A percentile compares a stretch with the other conserved stretches of the same genome.
These are phyloP conservation scores for Cyrtodaria siliqua DNA, from an alignment of 2,888 invertebrate species.

Conservation along the genomic window DNA sequence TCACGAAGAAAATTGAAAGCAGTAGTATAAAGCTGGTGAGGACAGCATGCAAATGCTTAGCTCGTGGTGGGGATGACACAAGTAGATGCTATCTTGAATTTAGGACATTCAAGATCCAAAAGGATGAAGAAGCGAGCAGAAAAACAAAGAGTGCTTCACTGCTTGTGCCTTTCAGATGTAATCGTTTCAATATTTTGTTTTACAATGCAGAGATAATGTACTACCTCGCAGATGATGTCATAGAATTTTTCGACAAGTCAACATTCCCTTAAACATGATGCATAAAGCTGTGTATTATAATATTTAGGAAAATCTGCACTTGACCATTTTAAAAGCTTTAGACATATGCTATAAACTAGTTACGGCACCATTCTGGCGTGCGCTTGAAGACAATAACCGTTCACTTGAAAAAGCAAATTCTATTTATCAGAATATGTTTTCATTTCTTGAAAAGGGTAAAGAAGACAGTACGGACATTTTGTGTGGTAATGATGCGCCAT, in stretches of 20 bases:
- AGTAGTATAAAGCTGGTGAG: constrained; percentile 16
- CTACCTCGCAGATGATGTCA: neutral
- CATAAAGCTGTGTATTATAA: constrained; percentile 20
- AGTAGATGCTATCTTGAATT: constrained; percentile 39
- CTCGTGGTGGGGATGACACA: constrained; percentile 36
- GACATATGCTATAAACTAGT: constrained; percentile 33
- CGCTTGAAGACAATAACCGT: constrained; percentile 27
- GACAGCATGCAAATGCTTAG: constrained; percentile 37
- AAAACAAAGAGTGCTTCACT: constrained; percentile 5
- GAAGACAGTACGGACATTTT: constrained; percentile 9
- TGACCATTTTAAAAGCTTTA: constrained; percentile 5
- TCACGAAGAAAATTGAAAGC: constrained; percentile 21
- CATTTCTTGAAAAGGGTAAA: constrained; percentile 16
- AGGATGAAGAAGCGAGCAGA: neutral
- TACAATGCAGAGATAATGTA: constrained; percentile 36
- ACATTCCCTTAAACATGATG: constrained; percentile 21
- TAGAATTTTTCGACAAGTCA: constrained; percentile 19
- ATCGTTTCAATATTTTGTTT: constrained; percentile 39
- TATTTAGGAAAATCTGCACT: constrained; percentile 8
- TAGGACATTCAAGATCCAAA: constrained; percentile 18
- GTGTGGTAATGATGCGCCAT: constrained; percentile 25
- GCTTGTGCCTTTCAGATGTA: constrained; percentile 26
- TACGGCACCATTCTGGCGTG: constrained; percentile 41
- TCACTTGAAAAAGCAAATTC: constrained; percentile 24
- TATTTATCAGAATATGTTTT: constrained; percentile 14